Conservation (phyloP, 2,797 vertebrate genomes). For the Pachyuromys duprasi region DNA sequence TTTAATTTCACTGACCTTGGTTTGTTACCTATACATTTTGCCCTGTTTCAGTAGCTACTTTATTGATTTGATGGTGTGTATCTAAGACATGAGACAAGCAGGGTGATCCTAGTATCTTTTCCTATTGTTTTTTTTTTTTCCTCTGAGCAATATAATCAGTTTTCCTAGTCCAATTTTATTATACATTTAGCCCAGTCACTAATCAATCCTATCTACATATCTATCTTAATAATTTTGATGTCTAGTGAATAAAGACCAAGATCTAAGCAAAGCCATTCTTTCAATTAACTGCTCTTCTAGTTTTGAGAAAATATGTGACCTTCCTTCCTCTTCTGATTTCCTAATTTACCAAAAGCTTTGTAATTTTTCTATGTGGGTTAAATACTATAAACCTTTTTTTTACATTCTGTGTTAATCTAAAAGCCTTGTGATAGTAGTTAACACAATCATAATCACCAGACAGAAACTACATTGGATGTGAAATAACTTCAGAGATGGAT, state of each 20-base stretch:
- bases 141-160: not conserved
- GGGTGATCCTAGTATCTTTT: not conserved
- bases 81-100: not conserved
- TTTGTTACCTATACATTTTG: fast-evolving
- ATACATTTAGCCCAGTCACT: no score
- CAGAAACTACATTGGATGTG: not conserved
- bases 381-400: not conserved
- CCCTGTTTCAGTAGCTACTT: not conserved
- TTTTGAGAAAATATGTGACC: not conserved
- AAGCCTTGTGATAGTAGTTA: not conserved
- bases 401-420: not conserved
- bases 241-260: not conserved
- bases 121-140: not conserved
- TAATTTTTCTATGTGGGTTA: not conserved
- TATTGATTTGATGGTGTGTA: not conserved
- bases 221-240: not conserved
- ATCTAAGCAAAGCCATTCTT: not conserved
- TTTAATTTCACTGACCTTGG: not conserved
- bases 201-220: not conserved
- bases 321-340: not conserved
- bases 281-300: not conserved
- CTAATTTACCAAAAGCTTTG: not conserved
- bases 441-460: not conserved
- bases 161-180: not conserved
- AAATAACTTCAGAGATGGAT: not conserved